Evolutionary conservation across 2,113 vertebrate species (phyloP), one percentile per base, ranked within the genome.

Genomic region (Pomatostomus ruficeps): DNA sequence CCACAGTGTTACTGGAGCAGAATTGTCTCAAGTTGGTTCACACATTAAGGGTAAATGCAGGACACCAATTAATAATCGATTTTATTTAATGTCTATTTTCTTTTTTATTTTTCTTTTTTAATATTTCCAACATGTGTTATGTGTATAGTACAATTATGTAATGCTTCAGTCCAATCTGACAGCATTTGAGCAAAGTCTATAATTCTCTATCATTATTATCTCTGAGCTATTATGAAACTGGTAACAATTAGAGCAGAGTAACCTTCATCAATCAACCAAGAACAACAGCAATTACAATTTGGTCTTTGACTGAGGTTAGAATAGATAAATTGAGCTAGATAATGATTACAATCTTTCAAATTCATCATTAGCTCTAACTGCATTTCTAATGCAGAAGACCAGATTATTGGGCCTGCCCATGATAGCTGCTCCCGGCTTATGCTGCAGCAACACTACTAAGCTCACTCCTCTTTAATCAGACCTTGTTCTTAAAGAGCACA

Each of bases 291-390:
- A 93, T 97, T 97, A 95, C 73, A 67, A 89, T 90, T 94, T 89
- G 92, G 73, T 97, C 63, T 91, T 89, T 93, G 68, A 92, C 91
- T 78, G 76, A 95, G 95, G 89, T 90, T 91, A 85, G 78, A 95
- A 95, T 63, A 95, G 91, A 97, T 95, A 93, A 96, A 97, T 91
- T 92, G 91, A 95, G 63, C 86, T 46, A 75, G 76, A 92, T 83
- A 96, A 97, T 97, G 93, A 97, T 93, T 95, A 85, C 62, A 72
- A 77, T 95, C 93, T 89, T 90, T 96, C 95, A 94, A 94, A 95
- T 95, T 93, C 77, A 54, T 96, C 79, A 93, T 88, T 89, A 93
- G 68, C 63, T 89, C 33, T 83, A 83, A 83, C 57, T 87, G n/a
- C 86, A 91, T 96, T 89, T 90, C 71, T 89, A 91, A 91, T 66